phyloP scores from a whole-genome alignment of 2,113 vertebrate genomes.

The Muscicapa adusta region DNA sequence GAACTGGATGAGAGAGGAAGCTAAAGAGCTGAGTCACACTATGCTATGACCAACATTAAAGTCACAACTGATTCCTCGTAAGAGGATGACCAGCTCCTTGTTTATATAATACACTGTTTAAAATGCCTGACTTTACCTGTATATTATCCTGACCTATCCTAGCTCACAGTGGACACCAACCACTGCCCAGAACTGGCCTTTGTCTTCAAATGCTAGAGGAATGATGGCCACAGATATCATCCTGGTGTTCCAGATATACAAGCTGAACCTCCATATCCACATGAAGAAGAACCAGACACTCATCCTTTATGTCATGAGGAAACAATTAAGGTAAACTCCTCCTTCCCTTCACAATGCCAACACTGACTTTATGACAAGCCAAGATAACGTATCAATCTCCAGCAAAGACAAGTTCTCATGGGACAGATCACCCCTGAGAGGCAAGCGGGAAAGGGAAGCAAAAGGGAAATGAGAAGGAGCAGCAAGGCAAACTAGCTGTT shows the following conservation, averaged over 20 bases:
- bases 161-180: background rate
- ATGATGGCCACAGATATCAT: background rate
- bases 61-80: background rate
- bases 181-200: background rate
- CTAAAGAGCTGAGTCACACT: background rate
- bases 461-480: background rate
- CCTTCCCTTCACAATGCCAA: background rate
- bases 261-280: background rate
- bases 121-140: background rate
- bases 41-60: background rate
- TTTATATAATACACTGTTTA: background rate
- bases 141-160: background rate
- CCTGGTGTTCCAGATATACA: background rate
- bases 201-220: background rate
- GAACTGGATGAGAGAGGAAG: background rate
- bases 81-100: background rate
- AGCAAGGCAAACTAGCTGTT: background rate
- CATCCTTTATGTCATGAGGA: background rate
- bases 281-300: background rate
- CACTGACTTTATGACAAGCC: background rate
- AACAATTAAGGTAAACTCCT: background rate
- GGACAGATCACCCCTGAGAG: background rate
- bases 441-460: background rate
- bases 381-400: constrained; percentile 17
- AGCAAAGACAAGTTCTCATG: background rate